Evolutionary conservation across 2,113 vertebrate genomes (phyloP).

Genomic region (Pristiophorus japonicus): DNA sequence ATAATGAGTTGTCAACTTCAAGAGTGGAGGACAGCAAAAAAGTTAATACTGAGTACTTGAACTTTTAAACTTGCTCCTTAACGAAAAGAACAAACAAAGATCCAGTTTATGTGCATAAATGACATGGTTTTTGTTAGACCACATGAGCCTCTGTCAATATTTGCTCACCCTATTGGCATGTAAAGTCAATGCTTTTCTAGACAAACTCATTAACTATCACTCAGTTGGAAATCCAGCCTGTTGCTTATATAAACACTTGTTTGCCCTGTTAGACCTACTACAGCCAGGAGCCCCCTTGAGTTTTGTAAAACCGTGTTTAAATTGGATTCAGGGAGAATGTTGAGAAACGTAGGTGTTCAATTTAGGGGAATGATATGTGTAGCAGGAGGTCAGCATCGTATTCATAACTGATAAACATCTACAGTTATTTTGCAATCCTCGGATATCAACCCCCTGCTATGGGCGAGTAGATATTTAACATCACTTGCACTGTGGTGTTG

Average conservation of each 20-base stretch:
- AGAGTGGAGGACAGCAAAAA: neutral
- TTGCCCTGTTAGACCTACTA: neutral
- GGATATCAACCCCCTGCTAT: neutral
- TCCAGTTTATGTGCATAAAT: neutral
- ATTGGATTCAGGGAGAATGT: neutral
- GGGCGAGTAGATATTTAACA: neutral
- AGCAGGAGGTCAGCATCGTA: neutral
- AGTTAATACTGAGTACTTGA: neutral
- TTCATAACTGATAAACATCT: neutral
- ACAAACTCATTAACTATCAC: constrained; percentile 9
- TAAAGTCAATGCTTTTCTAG: neutral
- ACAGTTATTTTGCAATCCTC: neutral
- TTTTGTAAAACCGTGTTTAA: neutral
- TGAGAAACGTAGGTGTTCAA: neutral
- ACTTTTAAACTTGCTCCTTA: neutral
- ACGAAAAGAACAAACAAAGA: neutral
- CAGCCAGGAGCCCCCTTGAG: neutral
- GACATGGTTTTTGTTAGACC: neutral
- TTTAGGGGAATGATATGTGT: neutral
- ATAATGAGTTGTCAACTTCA: neutral
- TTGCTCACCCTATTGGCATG: constrained; percentile 26
- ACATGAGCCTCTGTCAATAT: neutral
- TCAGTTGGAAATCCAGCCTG: constrained; percentile 3
- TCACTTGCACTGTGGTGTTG: neutral
- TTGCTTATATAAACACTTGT: neutral